Evolutionary conservation across 2,113 vertebrate species (phyloP).

Genomic region (Lates calcarifer): DNA sequence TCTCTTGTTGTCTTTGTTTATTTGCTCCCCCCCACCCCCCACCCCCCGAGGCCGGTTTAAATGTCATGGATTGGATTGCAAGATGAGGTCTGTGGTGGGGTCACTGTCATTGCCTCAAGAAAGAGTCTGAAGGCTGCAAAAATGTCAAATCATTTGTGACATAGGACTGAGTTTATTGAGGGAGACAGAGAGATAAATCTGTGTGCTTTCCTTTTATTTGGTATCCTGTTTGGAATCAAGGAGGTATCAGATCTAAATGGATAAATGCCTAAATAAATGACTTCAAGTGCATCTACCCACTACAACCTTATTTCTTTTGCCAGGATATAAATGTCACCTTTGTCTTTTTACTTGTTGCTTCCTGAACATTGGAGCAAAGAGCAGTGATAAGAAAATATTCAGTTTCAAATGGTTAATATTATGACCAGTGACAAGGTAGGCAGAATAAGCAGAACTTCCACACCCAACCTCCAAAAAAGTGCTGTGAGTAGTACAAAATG

Average conservation of each 20-base stretch:
- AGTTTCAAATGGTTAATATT: conserved; percentile 18
- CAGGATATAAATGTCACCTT: conserved; percentile 3
- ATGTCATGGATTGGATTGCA: conserved; percentile 73
- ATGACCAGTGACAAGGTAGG: neutral
- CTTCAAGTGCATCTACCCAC: neutral
- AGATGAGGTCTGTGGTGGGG: conserved; percentile 76
- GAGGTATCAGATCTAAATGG: neutral
- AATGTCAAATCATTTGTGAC: conserved; percentile 44
- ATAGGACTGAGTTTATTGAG: neutral
- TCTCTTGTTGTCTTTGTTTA: conserved; percentile 49
- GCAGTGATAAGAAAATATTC: neutral
- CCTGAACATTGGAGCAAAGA: conserved; percentile 15
- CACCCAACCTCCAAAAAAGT: conserved; percentile 9
- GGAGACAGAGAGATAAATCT: conserved; percentile 2
- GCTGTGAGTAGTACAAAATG: neutral
- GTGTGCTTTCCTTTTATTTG: neutral
- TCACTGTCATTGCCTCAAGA: conserved; percentile 62
- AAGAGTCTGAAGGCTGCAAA: conserved; percentile 29
- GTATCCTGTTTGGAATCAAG: neutral
- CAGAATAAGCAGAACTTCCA: neutral
- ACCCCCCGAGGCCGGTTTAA: conserved; percentile 60
- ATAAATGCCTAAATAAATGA: conserved; percentile 4
- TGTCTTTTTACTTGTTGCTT: neutral
- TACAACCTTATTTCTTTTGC: neutral
- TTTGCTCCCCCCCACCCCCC: conserved; percentile 27